Evolutionary conservation across 1,140 invertebrate species (phyloP), one percentile per base, ranked within the genome.

Genomic region (Habropoda laboriosa): DNA sequence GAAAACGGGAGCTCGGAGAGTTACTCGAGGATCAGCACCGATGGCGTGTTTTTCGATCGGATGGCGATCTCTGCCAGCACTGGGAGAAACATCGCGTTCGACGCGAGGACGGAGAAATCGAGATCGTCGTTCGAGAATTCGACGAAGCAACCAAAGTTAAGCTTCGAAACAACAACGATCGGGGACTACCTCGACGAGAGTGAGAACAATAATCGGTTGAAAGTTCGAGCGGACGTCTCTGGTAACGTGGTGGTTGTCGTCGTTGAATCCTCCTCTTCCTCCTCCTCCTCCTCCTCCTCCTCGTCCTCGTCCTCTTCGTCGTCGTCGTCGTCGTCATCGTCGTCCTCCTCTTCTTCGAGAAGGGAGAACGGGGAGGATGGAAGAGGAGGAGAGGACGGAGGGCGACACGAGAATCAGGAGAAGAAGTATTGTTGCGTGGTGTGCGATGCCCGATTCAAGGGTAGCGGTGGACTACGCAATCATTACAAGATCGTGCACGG

Each of bases 381-480:
- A 0, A 45, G 7, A 18, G 16, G 55, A 30, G 49, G 40, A 13
- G 53, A 35, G 49, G 32, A 79, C 1, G 74, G 80, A 66, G 12
- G 40, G 68, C 6, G 63, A 35, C 57, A 80, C 35, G 58, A 68
- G 27, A 63, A 27, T 30, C 45, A 82, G 67, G 42, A 80, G 18
- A 93, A 93, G 66, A 93, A 90, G 1, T 95, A 95, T 85, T 91
- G 94, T 47, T 98, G 98, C 89, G 93, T 94, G 18, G 94, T 96
- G 75, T 98, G 97, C 88, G 93, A 95, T 38, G 95, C 97, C 70
- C 93, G 93, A 21, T 97, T 97, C 88, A 94, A 95, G 58, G 96
- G 96, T 71, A 94, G 94, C 30, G 94, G 95, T 5, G 96, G 96
- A 72, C 90, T 96, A 16, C 94, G 95, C 58, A 96, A 95, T 84